Evolutionary conservation across 1,140 invertebrate genomes (phyloP).

Genomic region (Ips nitidus): DNA sequence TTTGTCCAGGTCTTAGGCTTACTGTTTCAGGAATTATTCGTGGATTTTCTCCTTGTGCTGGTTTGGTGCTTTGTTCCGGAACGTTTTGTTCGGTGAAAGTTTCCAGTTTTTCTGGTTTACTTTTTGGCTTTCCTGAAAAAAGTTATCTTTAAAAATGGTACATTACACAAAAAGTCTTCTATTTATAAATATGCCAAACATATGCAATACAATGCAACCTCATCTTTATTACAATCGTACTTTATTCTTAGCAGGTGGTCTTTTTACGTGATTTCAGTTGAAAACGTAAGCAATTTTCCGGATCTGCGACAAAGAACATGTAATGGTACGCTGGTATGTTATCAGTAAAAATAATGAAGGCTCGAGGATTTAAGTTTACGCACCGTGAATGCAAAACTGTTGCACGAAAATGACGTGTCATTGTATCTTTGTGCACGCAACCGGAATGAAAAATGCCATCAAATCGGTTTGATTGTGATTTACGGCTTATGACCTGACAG

Average conservation of each 20-base stretch:
- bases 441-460: slow-evolving; percentile 13
- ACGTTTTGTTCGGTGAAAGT: slow-evolving; percentile 51
- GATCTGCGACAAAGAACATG: too few relatives aligned
- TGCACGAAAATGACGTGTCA: slow-evolving; percentile 14
- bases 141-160: too few relatives aligned
- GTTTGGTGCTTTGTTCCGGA: slow-evolving; percentile 50
- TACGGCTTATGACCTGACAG: slow-evolving; percentile 1
- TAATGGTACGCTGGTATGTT: too few relatives aligned
- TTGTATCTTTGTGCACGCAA: slow-evolving; percentile 12
- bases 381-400: slow-evolving; percentile 10
- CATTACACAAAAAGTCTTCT: too few relatives aligned
- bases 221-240: too few relatives aligned
- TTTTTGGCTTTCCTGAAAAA: slow-evolving; percentile 17
- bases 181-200: too few relatives aligned
- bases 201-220: too few relatives aligned
- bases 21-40: slow-evolving; percentile 51
- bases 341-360: too few relatives aligned
- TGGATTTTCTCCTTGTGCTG: slow-evolving; percentile 37
- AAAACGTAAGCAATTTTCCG: too few relatives aligned
- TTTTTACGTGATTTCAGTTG: too few relatives aligned
- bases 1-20: slow-evolving; percentile 54
- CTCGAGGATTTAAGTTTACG: not conserved
- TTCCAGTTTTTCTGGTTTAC: slow-evolving; percentile 54
- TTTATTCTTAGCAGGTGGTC: too few relatives aligned
- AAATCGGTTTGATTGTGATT: not conserved